Base-by-base conservation (phyloP, 2,888 invertebrate species). In the Dryobotodes eremita region DNA sequence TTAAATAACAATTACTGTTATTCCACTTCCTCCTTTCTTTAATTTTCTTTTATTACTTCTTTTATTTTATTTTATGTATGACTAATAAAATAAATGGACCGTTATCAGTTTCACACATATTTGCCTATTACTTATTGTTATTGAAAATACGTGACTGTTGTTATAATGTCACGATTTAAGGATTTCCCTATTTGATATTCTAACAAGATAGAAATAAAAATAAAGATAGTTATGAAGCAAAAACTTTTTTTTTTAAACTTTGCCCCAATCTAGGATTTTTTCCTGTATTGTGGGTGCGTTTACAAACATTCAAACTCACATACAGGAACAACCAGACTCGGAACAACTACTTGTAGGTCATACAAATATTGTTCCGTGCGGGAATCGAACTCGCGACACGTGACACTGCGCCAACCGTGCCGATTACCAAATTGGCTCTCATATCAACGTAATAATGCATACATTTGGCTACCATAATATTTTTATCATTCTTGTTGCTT, bases 31-130 rank as follows among this genome's bases (percentile, higher is more conserved):
- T 53, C 17, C 17, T 53, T 53, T 53, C 50, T 53, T 53, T 53
- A 17, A 53, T 53, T 53, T 53, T 15, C 48, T 48, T 48, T 48
- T 48, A 48, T 48, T 48, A 48, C 36, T 2, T 36, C 46, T 13
- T 48, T 50, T 50, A 3, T 50, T 17, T 50, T 50, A 53, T 61
- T 42, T 23, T 5, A 66, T 48, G 17, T 36, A 61, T 1, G 48
- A 7, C 11, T 48, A 61, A 80, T 82, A 55, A 81, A 80, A 64
- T 69, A 23, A 80, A 80, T 68, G 15, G 3, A 66, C 23, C 31
- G 50, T 53, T 31, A 79, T 48, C 36, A 10, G 15, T 42, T 11
- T 7, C 20, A 20, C 4, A 15, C n/a, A 66, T 20, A 10, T 46
- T 31, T 20, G 10, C 20, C 17, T 36, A 1, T 36, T 57, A n/a